Evolutionary conservation across 2,797 vertebrate species (phyloP), one percentile per base, ranked within the genome.

Genomic region (Bovichtus variegatus): DNA sequence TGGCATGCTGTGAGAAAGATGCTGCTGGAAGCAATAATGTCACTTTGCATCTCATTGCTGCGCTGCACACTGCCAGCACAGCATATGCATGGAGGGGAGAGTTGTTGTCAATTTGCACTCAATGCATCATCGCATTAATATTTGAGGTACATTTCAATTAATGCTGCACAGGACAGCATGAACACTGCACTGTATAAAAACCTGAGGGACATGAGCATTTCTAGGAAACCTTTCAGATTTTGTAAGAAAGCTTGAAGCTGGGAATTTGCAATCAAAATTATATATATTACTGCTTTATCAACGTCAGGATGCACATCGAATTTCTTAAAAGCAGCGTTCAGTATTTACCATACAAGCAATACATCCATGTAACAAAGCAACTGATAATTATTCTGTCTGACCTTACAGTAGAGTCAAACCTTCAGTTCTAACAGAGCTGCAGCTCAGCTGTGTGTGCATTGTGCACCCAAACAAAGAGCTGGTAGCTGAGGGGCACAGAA

Each of bases 21-120:
- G 91, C 90, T 91, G 87, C 87, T 70, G 49, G 76, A 90, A 89
- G 92, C 90, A 89, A 66, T 85, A 87, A 91, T 89, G 91, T 91
- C 91, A 91, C 88, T 89, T 82, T 90, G 68, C 80, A 92, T 93
- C 73, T 91, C 75, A 76, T 71, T 87, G 83, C 82, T 84, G 77
- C 6, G 2, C 78, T 87, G 86, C 83, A 89, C 88, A 74, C 75
- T 70, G 83, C 82, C 64, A 84, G 81, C 76, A 55, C 83, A 84
- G 87, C 87, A 88, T 61, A 85, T 65, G 80, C 58, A 86, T 25
- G 43, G 16, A 55, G 68, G 27, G 29, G 44, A 80, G 72, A 67
- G 71, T 55, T 84, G 74, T 80, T 86, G 83, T 89, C 63, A 68
- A 73, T 80, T 90, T 79, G 60, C 57, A 62, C 73, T 62, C 80